A percentile compares a stretch with the other conserved stretches of the same genome.
phyloP scores from a whole-genome alignment of 2,797 vertebrate species.

The Argentina silus region DNA sequence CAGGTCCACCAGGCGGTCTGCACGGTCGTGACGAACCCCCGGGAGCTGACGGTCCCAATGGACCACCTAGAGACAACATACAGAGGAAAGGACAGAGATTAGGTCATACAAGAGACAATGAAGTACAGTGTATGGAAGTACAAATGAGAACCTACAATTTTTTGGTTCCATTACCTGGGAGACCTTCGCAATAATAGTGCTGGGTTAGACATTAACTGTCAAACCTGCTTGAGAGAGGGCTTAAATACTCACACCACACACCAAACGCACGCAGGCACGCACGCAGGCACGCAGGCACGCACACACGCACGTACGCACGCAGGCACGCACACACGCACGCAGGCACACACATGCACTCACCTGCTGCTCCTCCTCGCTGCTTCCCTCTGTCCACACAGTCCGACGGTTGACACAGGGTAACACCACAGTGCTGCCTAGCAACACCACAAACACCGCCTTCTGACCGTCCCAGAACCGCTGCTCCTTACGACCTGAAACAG shows the following conservation, averaged over 20 bases:
- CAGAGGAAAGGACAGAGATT: not conserved
- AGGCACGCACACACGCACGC: not conserved
- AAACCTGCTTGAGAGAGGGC: not conserved
- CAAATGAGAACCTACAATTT: no score
- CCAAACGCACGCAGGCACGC: not conserved
- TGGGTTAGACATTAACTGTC: not conserved
- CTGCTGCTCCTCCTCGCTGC: slow-evolving; percentile 89
- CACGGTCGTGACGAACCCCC: slow-evolving; percentile 86
- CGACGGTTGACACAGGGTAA: slow-evolving; percentile 86
- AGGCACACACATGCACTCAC: slow-evolving; percentile 33
- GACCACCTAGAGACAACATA: slow-evolving; percentile 78
- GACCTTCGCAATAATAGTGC: not conserved
- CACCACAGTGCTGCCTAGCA: slow-evolving; percentile 76
- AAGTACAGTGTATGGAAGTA: not conserved
- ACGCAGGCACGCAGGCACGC: not conserved
- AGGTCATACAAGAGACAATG: not conserved
- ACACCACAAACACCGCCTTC: slow-evolving; percentile 84
- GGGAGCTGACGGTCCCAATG: slow-evolving; percentile 93
- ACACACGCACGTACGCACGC: not conserved
- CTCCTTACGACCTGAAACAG: slow-evolving; percentile 74
- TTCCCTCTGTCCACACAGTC: slow-evolving; percentile 89
- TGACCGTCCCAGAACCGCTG: slow-evolving; percentile 88
- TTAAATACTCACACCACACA: not conserved
- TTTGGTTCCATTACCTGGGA: no score
- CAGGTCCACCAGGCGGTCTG: slow-evolving; percentile 91